phyloP scores from a whole-genome alignment of 92 coral and sea anemone species.

The Umimayanthus kanabou region DNA sequence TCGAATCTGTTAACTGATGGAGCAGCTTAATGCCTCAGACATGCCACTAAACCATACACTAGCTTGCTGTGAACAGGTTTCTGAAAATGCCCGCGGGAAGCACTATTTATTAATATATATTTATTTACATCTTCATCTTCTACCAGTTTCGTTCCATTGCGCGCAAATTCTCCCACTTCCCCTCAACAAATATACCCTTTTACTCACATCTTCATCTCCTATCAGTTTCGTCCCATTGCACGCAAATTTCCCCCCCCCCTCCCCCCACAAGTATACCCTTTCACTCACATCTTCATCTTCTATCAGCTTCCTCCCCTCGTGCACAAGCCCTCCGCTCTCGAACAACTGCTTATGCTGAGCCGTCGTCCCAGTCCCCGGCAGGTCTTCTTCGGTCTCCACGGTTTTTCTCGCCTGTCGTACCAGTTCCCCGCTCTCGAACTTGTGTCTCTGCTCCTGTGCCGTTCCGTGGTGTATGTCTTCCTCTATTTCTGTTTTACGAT shows the following conservation, averaged over 20 bases:
- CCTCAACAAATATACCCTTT: neutral
- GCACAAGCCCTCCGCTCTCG: slow-evolving; percentile 65
- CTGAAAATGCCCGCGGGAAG: too few species aligned
- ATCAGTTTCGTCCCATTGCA: slow-evolving; percentile 50
- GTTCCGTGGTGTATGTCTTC: slow-evolving; percentile 51
- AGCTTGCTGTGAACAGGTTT: too few species aligned
- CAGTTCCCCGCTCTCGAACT: slow-evolving; percentile 74
- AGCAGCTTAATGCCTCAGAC: too few species aligned
- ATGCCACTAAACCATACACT: too few species aligned
- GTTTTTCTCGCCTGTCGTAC: slow-evolving; percentile 63
- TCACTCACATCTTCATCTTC: slow-evolving; percentile 61
- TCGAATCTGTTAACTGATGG: too few species aligned
- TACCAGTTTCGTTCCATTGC: neutral
- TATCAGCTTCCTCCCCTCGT: slow-evolving; percentile 60
- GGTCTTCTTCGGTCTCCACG: slow-evolving; percentile 69
- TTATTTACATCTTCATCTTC: neutral
- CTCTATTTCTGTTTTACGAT: slow-evolving; percentile 35
- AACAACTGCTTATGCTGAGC: slow-evolving; percentile 66
- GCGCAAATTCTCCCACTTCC: neutral
- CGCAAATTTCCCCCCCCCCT: neutral
- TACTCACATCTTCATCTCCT: slow-evolving; percentile 59
- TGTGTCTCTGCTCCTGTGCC: slow-evolving; percentile 59
- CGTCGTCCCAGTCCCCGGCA: slow-evolving; percentile 49
- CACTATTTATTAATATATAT: too few species aligned
- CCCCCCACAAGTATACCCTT: neutral